These are phyloP conservation scores for Hemistola chrysoprasaria DNA, from an alignment of 2,888 invertebrate genomes.

Conservation along the genomic window DNA sequence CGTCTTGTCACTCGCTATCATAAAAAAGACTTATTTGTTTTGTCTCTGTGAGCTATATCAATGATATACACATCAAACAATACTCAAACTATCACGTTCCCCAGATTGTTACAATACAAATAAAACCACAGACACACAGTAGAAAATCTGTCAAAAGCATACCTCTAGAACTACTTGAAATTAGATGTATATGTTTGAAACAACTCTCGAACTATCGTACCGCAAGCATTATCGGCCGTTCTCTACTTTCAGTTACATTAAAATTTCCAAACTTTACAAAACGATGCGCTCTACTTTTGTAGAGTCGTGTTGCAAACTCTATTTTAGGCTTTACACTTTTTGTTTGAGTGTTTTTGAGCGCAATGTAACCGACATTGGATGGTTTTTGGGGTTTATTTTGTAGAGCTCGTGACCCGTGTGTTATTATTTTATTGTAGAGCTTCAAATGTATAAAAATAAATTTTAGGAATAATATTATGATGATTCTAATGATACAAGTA, in stretches of 20 bases:
- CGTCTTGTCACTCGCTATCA: no score
- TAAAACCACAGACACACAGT: slow-evolving; percentile 7
- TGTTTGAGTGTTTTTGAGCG: slow-evolving; percentile 31
- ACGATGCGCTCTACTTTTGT: slow-evolving; percentile 33
- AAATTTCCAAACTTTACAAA: slow-evolving; percentile 30
- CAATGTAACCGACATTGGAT: slow-evolving; percentile 14
- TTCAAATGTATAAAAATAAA: slow-evolving; percentile 10
- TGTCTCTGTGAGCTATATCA: no score
- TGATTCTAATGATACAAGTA: no score
- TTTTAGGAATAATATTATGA: no score
- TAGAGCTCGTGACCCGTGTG: not conserved
- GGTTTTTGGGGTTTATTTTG: slow-evolving; percentile 27
- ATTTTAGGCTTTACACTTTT: slow-evolving; percentile 38
- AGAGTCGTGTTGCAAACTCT: slow-evolving; percentile 29
- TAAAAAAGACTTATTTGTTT: no score
- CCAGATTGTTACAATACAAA: no score
- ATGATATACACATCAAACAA: no score
- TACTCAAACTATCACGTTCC: no score
- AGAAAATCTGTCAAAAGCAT: slow-evolving; percentile 7
- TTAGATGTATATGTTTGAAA: slow-evolving; percentile 10
- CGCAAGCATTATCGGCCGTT: slow-evolving; percentile 17
- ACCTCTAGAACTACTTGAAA: slow-evolving; percentile 5
- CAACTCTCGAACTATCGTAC: slow-evolving; percentile 9
- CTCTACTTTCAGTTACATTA: slow-evolving; percentile 25
- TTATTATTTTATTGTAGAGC: not conserved